Evolutionary conservation across 2,797 vertebrate genomes (phyloP).

Genomic region (Basileuterus tristriatus): DNA sequence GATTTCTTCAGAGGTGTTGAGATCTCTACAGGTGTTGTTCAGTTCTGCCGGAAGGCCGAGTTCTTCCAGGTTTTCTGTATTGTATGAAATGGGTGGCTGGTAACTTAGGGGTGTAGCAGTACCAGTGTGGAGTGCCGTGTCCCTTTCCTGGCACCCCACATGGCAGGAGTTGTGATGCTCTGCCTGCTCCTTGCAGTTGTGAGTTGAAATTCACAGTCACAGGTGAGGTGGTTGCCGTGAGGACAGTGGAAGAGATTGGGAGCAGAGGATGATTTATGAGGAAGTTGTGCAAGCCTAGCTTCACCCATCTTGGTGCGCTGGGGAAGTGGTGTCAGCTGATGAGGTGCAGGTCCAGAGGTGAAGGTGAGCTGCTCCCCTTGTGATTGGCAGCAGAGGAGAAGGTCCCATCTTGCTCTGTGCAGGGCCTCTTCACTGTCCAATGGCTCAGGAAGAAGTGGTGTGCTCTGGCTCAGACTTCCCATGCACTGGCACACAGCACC

Average conservation of each 20-base stretch:
- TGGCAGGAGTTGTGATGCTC: accelerated
- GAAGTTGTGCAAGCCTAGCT: background rate
- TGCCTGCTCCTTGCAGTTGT: background rate
- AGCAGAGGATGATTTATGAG: background rate
- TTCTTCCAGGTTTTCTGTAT: background rate
- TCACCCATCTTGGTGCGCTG: accelerated
- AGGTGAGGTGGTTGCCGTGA: background rate
- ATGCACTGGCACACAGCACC: accelerated
- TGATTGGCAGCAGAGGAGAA: background rate
- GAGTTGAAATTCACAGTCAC: accelerated
- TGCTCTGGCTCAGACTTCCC: background rate
- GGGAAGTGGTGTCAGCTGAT: background rate
- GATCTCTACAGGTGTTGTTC: background rate
- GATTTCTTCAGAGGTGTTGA: background rate
- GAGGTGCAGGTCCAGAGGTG: background rate
- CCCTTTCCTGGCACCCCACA: accelerated
- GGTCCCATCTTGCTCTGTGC: accelerated
- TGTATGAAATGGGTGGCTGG: background rate
- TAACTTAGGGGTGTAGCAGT: background rate
- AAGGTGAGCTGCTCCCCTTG: background rate
- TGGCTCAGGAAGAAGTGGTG: accelerated
- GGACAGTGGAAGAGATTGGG: background rate
- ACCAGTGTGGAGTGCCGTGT: no score
- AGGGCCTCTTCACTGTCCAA: background rate
- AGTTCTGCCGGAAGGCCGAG: background rate